A percentile compares a stretch with the other conserved stretches of the same genome.
Evolutionary conservation across 1,140 invertebrate genomes (phyloP).

Genomic region (Drosophila pseudoobscura): DNA sequence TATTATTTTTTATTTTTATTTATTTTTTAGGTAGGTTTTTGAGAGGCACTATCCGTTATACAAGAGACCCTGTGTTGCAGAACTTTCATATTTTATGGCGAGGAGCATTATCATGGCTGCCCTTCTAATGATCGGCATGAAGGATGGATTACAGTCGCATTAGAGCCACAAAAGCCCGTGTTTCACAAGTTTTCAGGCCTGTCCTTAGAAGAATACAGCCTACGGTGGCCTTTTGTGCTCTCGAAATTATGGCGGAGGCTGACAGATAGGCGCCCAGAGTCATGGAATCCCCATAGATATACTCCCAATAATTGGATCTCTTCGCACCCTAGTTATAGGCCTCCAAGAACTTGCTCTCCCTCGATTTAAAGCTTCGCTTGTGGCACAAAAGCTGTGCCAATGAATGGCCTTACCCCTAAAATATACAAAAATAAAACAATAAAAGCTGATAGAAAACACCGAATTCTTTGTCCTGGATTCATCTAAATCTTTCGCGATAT

Average conservation of each 20-base stretch:
- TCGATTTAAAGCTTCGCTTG: constrained; percentile 93
- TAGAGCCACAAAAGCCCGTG: constrained; percentile 93
- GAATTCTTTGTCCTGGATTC: neutral
- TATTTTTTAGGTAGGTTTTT: neutral
- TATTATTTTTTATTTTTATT: no score
- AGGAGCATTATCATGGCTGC: constrained; percentile 84
- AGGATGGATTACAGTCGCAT: constrained; percentile 97
- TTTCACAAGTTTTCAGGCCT: constrained; percentile 96
- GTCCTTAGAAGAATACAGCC: constrained; percentile 92
- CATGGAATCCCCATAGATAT: constrained; percentile 96
- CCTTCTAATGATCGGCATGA: constrained; percentile 97
- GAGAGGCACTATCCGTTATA: neutral
- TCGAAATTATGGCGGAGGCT: constrained; percentile 95
- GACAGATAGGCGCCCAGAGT: constrained; percentile 96
- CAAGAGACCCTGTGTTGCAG: constrained; percentile 36
- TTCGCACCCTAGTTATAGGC: constrained; percentile 78
- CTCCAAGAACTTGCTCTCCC: constrained; percentile 87
- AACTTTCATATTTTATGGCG: constrained; percentile 37
- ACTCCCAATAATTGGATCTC: constrained; percentile 85
- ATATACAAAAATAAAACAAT: no score
- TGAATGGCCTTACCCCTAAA: no score
- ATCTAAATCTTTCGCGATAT: neutral
- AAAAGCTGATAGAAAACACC: neutral
- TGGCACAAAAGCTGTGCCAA: constrained; percentile 88
- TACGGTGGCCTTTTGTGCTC: constrained; percentile 89